Evolutionary conservation across 2,113 vertebrate genomes (phyloP), one percentile per base, ranked within the genome.

Genomic region (Gobiocypris rarus): DNA sequence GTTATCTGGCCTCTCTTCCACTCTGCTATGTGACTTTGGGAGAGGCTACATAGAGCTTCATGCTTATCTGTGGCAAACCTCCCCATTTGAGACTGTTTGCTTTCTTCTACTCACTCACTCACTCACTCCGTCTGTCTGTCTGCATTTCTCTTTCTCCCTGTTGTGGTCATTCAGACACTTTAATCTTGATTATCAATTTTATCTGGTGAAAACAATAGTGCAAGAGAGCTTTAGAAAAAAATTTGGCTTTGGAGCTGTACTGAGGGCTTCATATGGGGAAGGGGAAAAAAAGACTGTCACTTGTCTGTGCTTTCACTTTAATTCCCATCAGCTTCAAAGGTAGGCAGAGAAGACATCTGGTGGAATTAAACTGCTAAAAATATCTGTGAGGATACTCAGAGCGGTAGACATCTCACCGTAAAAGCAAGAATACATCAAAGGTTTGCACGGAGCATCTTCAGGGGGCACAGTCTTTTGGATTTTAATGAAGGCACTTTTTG

Each of bases 11-110:
- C 63, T 87, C 75, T 82, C 77, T 84, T 73, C 75, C 54, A 26
- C 71, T 61, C 70, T 71, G 63, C 75, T 80, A 59, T 76, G 83
- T 85, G 81, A 43, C 58, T 83, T 14, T 26, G 11, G 58, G 54
- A 79, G 14, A 89, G 78, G 28, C 69, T 70, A 70, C 81, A 84
- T 26, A 75, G 84, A 86, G 82, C 65, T 54, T 76, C 56, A 69
- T 67, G 75, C 75, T 89, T 84, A 87, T 86, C 84, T 84, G 31
- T 73, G 82, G 81, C 84, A 81, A 81, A 82, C 86, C 84, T 83
- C 50, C 86, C 59, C 69, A 84, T 56, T 74, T 75, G 52, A 78
- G 69, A 38, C 56, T 78, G 65, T 86, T 71, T 79, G 50, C 58
- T 41, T 69, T 81, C 28, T 73, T 56, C 26, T 54, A 15, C 19